Evolutionary conservation across 2,888 invertebrate species (phyloP), one percentile per base, ranked within the genome.

Genomic region (Drosophila neoperkinsi): DNA sequence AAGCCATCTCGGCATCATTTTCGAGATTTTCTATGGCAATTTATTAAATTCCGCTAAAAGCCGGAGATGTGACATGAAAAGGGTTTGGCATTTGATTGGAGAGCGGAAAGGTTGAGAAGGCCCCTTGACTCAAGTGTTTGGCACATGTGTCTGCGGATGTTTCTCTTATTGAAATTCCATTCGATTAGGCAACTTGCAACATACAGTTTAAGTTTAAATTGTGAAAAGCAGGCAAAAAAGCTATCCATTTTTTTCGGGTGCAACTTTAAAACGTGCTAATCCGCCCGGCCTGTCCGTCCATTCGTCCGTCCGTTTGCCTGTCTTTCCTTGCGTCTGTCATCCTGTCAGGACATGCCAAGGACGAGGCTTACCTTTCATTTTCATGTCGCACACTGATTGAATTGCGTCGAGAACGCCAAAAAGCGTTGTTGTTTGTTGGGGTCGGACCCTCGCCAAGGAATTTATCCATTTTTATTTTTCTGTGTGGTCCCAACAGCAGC

Each of bases 11-110:
- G 33, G 46, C 61, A 57, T 75, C 63, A 71, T 63, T 75, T 80
- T 62, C 52, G 28, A 57, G 52, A 65, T 64, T 51, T 68, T 55
- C 43, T 36, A 51, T 50, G 63, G 65, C 66, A 81, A 78, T 78
- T 74, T 82, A 80, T 77, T 80, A 77, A 81, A 74, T 81, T 78
- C 77, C 68, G 11, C 49, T 59, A 21, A 73, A 63, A 34, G 4
- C 21, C 31, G 36, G 10, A 30, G 25, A 62, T 59, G 51, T 46
- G 64, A 84, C 76, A 75, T 90, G 85, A 86, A 90, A 86, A 86
- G 85, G 85, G 90, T 86, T 90, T 85, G 80, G 85, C 85, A 76
- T 60, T 65, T 52, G 43, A 50, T 52, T 43, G 41, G 34, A 16
- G 16, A 11, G 16, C 4, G 30, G 6, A 9, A 21, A 34, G 4